These are phyloP conservation scores for Trisateles emortualis DNA, from an alignment of 2,888 invertebrate species.

Conservation along the genomic window DNA sequence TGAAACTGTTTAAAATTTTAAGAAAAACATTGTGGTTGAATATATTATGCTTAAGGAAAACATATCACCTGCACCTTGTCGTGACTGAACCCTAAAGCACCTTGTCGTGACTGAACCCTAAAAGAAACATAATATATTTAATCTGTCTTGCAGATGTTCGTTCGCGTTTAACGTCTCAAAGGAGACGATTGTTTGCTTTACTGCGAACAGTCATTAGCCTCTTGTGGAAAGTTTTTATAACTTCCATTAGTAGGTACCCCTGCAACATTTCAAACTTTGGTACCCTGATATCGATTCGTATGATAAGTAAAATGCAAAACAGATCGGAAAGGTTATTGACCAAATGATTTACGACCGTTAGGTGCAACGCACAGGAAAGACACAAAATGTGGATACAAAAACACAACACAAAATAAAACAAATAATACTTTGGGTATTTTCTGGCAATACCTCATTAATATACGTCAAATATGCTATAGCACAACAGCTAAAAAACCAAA, in stretches of 20 bases:
- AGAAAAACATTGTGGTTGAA: neutral
- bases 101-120: constrained; percentile 5
- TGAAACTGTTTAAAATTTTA: too few species aligned
- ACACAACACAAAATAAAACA: constrained; percentile 3
- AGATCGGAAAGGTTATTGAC: constrained; percentile 49
- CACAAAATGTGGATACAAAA: neutral
- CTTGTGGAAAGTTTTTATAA: constrained; percentile 50
- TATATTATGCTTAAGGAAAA: neutral
- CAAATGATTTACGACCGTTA: constrained; percentile 44
- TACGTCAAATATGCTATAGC: constrained; percentile 13
- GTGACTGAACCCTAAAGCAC: constrained; percentile 8
- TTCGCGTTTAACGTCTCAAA: constrained; percentile 26
- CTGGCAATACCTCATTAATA: constrained; percentile 18
- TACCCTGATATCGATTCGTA: constrained; percentile 29
- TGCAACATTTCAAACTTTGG: constrained; percentile 23
- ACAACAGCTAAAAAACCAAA: constrained; percentile 11
- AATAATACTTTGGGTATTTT: constrained; percentile 4
- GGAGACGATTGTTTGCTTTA: constrained; percentile 38
- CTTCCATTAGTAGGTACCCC: constrained; percentile 12
- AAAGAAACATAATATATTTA: constrained; percentile 13
- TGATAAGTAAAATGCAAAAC: constrained; percentile 29
- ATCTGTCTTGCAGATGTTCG: constrained; percentile 29
- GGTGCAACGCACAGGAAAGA: constrained; percentile 21
- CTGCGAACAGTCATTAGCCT: constrained; percentile 59
- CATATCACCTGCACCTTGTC: neutral